Conservation (phyloP, 2,888 invertebrate genomes). For the Lithophane socia region DNA sequence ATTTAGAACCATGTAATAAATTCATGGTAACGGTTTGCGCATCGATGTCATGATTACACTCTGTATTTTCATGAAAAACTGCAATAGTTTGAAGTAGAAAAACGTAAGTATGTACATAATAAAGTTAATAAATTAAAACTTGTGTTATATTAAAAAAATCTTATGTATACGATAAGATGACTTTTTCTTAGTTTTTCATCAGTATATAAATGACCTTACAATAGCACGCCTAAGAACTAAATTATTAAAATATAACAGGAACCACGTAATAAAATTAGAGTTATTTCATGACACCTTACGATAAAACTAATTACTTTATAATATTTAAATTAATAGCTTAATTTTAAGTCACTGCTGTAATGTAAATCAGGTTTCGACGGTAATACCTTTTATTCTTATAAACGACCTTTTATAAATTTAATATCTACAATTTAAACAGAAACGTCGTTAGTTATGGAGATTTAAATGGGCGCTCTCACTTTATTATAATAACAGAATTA, state of each 20-base stretch:
- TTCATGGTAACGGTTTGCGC: neutral
- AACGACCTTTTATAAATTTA: conserved; percentile 45
- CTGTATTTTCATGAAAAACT: neutral
- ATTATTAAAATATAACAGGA: neutral
- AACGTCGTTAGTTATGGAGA: conserved; percentile 47
- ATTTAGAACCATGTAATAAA: neutral
- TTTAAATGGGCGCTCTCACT: conserved; percentile 36
- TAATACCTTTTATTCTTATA: conserved; percentile 48
- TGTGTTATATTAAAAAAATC: neutral
- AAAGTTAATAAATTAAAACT: neutral
- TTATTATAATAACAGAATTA: conserved; percentile 39
- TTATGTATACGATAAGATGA: no score
- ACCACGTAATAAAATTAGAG: no score
- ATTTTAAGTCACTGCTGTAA: conserved; percentile 23
- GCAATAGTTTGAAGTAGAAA: neutral
- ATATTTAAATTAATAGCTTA: conserved; percentile 43
- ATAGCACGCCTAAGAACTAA: no score
- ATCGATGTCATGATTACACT: neutral
- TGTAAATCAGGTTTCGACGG: conserved; percentile 41
- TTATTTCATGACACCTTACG: neutral
- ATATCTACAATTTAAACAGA: conserved; percentile 48
- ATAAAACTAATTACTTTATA: conserved; percentile 29
- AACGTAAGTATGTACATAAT: neutral
- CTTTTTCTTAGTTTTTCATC: neutral
- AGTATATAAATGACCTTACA: neutral